A percentile compares a stretch with the other conserved stretches of the same genome.
Evolutionary conservation across 2,888 invertebrate genomes (phyloP).

Genomic region (Thyatira batis): DNA sequence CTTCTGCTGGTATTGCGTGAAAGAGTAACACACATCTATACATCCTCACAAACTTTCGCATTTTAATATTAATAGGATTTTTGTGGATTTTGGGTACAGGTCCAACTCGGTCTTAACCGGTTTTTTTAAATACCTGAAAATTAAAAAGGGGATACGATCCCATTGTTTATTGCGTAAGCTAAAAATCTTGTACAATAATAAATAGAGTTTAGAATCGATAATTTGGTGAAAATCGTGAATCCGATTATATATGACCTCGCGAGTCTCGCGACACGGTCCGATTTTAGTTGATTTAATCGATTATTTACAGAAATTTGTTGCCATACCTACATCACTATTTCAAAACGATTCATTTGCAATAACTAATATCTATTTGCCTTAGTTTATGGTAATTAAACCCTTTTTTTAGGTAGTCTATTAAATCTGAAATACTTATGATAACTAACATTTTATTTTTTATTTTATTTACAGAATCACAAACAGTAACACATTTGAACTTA

Average conservation of each 20-base stretch:
- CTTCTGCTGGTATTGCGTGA: too few species aligned
- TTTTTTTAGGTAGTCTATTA: too few species aligned
- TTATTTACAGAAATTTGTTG: slow-evolving; percentile 3
- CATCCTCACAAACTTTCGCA: too few species aligned
- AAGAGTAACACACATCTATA: too few species aligned
- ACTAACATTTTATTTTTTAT: too few species aligned
- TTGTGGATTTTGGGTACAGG: too few species aligned
- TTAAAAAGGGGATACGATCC: neutral
- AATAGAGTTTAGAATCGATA: too few species aligned
- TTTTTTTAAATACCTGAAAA: neutral
- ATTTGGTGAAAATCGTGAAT: neutral
- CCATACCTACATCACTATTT: neutral
- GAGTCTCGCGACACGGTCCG: slow-evolving; percentile 1
- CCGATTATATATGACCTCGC: neutral
- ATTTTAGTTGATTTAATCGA: slow-evolving; percentile 1
- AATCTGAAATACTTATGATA: too few species aligned
- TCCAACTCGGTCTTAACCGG: too few species aligned
- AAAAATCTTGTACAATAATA: neutral
- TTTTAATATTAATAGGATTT: too few species aligned
- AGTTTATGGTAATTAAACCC: neutral
- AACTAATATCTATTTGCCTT: neutral
- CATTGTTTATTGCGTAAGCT: neutral
- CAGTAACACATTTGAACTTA: too few species aligned
- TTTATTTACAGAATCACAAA: too few species aligned
- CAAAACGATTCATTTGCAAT: neutral